phyloP scores from a whole-genome alignment of 2,113 vertebrate genomes.

The Plecotus auritus region DNA sequence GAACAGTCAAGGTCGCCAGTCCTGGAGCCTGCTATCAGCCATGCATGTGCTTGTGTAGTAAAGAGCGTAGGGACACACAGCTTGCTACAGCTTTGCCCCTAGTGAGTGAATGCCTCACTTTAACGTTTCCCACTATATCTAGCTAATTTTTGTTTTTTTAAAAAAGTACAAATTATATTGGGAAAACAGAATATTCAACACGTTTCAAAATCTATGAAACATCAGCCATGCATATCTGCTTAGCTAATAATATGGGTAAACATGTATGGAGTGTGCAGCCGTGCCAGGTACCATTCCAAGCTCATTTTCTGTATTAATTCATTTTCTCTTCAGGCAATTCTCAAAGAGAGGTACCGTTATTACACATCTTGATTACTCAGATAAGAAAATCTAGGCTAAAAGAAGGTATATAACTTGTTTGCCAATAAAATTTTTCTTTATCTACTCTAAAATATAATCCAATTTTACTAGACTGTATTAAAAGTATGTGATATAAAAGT shows the following conservation, averaged over 20 bases:
- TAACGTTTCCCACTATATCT: not conserved
- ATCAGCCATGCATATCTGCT: not conserved
- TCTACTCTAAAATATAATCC: not conserved
- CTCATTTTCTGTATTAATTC: not conserved
- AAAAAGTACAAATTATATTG: not conserved
- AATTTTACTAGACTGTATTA: not conserved
- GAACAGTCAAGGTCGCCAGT: not conserved
- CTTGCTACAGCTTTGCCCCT: not conserved
- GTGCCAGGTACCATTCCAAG: not conserved
- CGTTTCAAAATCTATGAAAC: not conserved
- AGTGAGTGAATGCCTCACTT: not conserved
- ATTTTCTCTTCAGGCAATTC: not conserved
- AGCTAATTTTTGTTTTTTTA: not conserved
- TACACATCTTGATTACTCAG: not conserved
- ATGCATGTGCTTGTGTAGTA: fast-evolving
- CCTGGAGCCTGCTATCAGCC: not conserved
- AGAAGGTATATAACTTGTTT: not conserved
- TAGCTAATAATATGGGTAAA: not conserved
- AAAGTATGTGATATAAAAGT: not conserved
- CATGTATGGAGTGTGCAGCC: not conserved
- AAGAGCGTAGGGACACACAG: not conserved
- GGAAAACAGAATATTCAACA: not conserved
- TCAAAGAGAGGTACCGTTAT: not conserved
- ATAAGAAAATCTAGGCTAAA: not conserved
- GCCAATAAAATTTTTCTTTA: not conserved